Evolutionary conservation across 1,140 invertebrate species (phyloP), one percentile per base, ranked within the genome.

Genomic region (Diploscapter pachys): DNA sequence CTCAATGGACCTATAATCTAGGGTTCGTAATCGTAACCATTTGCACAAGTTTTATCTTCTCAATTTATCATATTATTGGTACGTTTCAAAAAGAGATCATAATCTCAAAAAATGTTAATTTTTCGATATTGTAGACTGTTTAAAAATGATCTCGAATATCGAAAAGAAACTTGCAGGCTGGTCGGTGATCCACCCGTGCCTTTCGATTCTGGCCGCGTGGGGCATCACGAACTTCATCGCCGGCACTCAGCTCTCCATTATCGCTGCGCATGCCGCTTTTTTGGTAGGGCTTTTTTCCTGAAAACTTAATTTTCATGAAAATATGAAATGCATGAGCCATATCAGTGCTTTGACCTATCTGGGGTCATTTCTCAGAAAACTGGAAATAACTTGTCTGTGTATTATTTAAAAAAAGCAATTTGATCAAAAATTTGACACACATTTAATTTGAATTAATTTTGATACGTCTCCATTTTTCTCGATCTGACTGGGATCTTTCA

Each of bases 201-300:
- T 82, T 13, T 86, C 86, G 70, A 82, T 87, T 55, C 9, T 82
- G 8, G 69, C 81, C 52, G 82, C 85, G 3, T 86, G 83, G 74
- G 11, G 84, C 5, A 78, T 88, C 53, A 81, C 87, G 5, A 78
- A 80, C 63, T 73, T 83, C 54, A 70, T 82, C 71, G 79, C 82
- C 51, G 87, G 86, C 9, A 86, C 85, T 5, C 80, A 65, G 52
- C 75, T 84, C 11, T 87, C 86, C 53, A 80, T 87, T 48, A 80
- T 77, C 6, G 76, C 86, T 53, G 86, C 85, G 13, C 87, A 87
- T 81, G 68, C 86, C 68, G 81, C 84, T 64, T 85, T 85, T 62
- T 81, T 86, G 69, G 87, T 88, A 77, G 57, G 51, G 3, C n/a
- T 56, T 51, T 13, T n/a, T 71, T 68, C 31, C 48, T 49, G 51